Evolutionary conservation across 2,113 vertebrate species (phyloP).

Genomic region (Cavia aperea): DNA sequence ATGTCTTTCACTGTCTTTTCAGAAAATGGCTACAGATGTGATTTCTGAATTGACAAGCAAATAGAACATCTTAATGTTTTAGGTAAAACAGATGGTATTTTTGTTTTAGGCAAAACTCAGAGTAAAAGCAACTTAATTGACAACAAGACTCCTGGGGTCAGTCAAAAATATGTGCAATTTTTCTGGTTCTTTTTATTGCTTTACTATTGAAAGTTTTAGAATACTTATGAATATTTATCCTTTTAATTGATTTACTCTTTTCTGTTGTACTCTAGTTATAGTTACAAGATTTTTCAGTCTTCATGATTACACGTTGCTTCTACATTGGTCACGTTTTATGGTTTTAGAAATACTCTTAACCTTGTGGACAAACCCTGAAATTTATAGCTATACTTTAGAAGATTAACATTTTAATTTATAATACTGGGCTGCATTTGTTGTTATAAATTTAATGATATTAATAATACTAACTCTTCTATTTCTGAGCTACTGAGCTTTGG

Average conservation of each 20-base stretch:
- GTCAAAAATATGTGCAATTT: slow-evolving; percentile 26
- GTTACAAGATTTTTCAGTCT: neutral
- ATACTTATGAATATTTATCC: slow-evolving; percentile 28
- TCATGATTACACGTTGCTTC: neutral
- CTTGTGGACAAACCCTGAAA: neutral
- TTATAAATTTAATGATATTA: neutral
- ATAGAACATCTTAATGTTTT: slow-evolving; percentile 67
- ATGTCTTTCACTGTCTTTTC: slow-evolving; percentile 62
- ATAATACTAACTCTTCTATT: neutral
- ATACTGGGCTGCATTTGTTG: neutral
- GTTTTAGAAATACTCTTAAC: slow-evolving; percentile 1
- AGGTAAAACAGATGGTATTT: slow-evolving; percentile 67
- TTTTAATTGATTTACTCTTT: slow-evolving; percentile 21
- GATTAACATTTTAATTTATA: neutral
- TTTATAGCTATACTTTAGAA: neutral
- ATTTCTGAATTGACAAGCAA: slow-evolving; percentile 66
- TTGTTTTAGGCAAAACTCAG: slow-evolving; percentile 56
- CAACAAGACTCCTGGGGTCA: slow-evolving; percentile 52
- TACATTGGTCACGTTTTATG: neutral
- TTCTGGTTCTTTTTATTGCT: slow-evolving; percentile 35
- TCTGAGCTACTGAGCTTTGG: neutral
- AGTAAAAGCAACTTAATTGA: slow-evolving; percentile 50
- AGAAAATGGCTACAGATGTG: slow-evolving; percentile 66
- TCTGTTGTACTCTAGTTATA: neutral
- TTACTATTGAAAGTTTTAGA: slow-evolving; percentile 35